Percentiles rank a stretch among this genome's conserved stretches.
Conservation (phyloP, 2,888 invertebrate species). For the Balanococcus diminutus region DNA sequence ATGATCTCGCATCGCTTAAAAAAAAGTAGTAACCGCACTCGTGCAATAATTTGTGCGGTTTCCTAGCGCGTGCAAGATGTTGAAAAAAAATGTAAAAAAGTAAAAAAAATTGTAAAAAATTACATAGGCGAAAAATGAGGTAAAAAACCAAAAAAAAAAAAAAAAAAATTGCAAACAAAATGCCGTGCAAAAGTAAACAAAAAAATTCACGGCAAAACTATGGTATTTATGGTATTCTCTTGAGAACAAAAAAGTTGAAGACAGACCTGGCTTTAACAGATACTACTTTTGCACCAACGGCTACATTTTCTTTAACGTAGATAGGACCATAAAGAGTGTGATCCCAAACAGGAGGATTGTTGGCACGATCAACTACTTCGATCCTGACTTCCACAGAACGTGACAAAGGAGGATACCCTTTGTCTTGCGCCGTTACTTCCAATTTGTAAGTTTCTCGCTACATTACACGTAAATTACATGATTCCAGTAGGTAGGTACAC, state of each 20-base stretch:
- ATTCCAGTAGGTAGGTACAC: conserved; percentile 16
- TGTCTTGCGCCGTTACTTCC: conserved; percentile 98
- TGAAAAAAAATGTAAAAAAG: conserved; percentile 26
- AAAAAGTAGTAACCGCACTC: conserved; percentile 22
- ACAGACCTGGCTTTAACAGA: conserved; percentile 99
- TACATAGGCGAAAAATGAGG: neutral
- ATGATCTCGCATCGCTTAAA: conserved; percentile 2
- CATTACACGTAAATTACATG: conserved; percentile 59
- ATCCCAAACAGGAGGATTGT: conserved; percentile 97
- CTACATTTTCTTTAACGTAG: conserved; percentile 96
- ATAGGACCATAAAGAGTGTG: conserved; percentile 95
- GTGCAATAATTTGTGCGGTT: conserved; percentile 32
- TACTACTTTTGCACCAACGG: conserved; percentile 96
- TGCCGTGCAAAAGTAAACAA: conserved; percentile 48
- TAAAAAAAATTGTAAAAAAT: neutral
- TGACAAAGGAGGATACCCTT: conserved; percentile 93
- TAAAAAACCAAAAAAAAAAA: conserved; percentile 47
- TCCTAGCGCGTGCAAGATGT: neutral
- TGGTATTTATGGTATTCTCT: neutral
- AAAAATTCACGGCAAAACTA: conserved; percentile 43
- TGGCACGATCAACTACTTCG: conserved; percentile 97
- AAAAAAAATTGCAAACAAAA: conserved; percentile 39
- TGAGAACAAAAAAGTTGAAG: conserved; percentile 57
- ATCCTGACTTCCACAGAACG: conserved; percentile 97
- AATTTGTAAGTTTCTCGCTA: conserved; percentile 98